Evolutionary conservation across 2,797 vertebrate genomes (phyloP), one percentile per base, ranked within the genome.

Genomic region (Crypturellus tataupa): DNA sequence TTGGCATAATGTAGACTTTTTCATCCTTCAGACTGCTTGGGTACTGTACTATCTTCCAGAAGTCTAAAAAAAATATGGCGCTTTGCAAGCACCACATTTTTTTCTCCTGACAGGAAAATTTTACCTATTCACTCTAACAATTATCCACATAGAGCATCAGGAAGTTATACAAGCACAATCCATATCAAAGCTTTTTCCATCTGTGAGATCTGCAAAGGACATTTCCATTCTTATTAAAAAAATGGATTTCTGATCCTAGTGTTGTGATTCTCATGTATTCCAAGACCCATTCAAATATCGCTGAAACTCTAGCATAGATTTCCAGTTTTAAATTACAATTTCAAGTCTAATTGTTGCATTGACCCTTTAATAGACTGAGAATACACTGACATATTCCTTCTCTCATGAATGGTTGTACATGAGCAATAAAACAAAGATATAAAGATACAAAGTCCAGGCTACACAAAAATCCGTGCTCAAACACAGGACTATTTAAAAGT

Each of bases 311-410:
- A 21, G 8, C 14, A 58, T 12, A n/a, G 13, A 11, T 63, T 47
- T 64, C 12, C 44, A 37, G 12, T 46, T 9, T 27, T 73, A 21
- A 33, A 67, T 67, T 47, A 67, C 29, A 80, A 73, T 68, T 49
- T 62, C 11, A 40, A 59, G 5, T 20, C 4, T 16, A 76, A 60
- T 62, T 84, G 12, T 14, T 84, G 70, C 40, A 10, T 4, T 63
- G 23, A 55, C 37, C 12, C 51, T 80, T 82, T 80, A 72, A 72
- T 63, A 72, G 29, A 20, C 53, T 79, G 65, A 56, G 71, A 72
- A 19, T 20, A 29, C 19, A 63, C 2, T 40, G 19, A 76, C 55
- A 11, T 21, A 17, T 55, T 25, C 8, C 29, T 82, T 73, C 31
- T 67, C 18, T 21, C 27, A 37, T 33, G 12, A 86, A 63, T 6